These are phyloP conservation scores for Dryobota labecula DNA, from an alignment of 2,888 invertebrate genomes.

Conservation along the genomic window DNA sequence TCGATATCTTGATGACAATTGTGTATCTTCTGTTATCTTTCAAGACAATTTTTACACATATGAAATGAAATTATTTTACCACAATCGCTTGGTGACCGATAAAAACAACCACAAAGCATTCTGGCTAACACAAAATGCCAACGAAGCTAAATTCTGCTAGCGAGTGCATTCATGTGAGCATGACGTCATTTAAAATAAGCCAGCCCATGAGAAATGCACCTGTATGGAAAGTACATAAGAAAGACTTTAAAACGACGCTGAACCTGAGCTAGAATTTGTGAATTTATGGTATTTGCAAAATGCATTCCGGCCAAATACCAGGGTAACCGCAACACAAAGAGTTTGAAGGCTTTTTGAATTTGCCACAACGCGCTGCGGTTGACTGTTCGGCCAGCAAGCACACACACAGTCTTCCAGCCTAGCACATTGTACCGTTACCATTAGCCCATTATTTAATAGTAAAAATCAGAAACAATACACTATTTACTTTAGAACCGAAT, in stretches of 20 bases:
- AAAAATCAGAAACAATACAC: background rate
- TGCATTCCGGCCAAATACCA: conserved; percentile 29
- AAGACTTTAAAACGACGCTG: conserved; percentile 2
- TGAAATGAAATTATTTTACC: background rate
- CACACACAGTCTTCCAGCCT: background rate
- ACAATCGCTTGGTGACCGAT: background rate
- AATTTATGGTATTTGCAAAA: conserved; percentile 17
- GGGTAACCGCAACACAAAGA: conserved; percentile 35
- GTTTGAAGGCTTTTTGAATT: conserved; percentile 21
- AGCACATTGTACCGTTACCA: conserved; percentile 5
- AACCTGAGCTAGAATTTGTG: conserved; percentile 10
- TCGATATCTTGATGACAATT: background rate
- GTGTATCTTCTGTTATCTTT: conserved; percentile 5
- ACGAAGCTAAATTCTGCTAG: conserved; percentile 21
- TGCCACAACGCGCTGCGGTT: conserved; percentile 29
- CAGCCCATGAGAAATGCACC: conserved; percentile 10
- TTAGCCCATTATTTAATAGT: background rate
- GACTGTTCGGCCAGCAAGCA: conserved; percentile 14
- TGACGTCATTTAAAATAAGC: conserved; percentile 32
- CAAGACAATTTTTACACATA: background rate
- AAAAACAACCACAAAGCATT: conserved; percentile 4
- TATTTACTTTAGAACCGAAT: background rate
- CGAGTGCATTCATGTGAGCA: conserved; percentile 28
- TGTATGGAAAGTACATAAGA: background rate
- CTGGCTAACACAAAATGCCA: conserved; percentile 12